Conservation (phyloP, 2,797 vertebrate genomes). For the Gastrophryne carolinensis region DNA sequence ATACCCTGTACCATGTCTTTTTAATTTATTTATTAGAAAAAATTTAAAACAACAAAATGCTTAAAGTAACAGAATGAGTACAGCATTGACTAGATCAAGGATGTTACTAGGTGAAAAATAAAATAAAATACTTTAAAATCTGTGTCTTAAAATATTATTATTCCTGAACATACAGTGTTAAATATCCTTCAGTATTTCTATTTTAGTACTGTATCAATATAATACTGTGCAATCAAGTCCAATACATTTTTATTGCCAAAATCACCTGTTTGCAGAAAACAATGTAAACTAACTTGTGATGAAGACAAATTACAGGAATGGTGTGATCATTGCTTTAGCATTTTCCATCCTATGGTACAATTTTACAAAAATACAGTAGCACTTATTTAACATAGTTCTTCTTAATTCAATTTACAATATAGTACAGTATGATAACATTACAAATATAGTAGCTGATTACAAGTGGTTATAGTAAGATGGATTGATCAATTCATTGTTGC, state of each 20-base stretch:
- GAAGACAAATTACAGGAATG: constrained; percentile 20
- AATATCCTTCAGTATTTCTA: constrained; percentile 2
- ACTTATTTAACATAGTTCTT: constrained; percentile 70
- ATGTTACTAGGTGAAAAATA: constrained; percentile 11
- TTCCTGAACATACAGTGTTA: constrained; percentile 28
- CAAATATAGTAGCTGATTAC: constrained; percentile 52
- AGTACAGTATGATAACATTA: constrained; percentile 63
- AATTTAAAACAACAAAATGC: constrained; percentile 22
- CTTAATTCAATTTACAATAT: constrained; percentile 73
- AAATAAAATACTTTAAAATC: constrained; percentile 1
- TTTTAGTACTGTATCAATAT: background rate
- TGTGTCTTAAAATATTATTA: constrained; percentile 1
- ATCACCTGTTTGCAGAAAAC: background rate
- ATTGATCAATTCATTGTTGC: constrained; percentile 36
- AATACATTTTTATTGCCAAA: background rate
- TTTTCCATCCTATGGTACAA: constrained; percentile 70
- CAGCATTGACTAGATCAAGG: constrained; percentile 7
- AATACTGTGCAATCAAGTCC: constrained; percentile 1
- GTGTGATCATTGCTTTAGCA: constrained; percentile 43
- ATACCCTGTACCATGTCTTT: too few species aligned
- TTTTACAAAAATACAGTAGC: constrained; percentile 76
- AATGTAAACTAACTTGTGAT: constrained; percentile 8
- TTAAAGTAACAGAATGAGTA: constrained; percentile 31
- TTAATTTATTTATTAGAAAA: constrained; percentile 49
- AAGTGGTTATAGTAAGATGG: constrained; percentile 57